These are phyloP conservation scores for Burhinus bistriatus DNA, from an alignment of 2,113 vertebrate genomes.

Conservation along the genomic window DNA sequence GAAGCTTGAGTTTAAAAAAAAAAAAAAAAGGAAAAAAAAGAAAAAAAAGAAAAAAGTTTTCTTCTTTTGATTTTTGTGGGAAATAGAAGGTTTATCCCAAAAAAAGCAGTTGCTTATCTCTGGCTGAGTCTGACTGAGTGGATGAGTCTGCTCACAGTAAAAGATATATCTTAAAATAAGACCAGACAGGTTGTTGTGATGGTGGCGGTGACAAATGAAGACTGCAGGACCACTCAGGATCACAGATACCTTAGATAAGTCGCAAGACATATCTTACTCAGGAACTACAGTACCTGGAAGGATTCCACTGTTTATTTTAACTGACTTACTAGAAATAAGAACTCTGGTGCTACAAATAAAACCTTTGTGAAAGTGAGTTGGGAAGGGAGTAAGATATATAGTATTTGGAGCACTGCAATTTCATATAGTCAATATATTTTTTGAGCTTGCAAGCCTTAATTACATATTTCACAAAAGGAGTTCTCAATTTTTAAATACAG, in stretches of 20 bases:
- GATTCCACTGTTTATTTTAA: slow-evolving; percentile 9
- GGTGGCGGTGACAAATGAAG: neutral
- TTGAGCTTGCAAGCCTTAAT: slow-evolving; percentile 19
- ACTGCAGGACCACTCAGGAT: neutral
- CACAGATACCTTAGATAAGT: neutral
- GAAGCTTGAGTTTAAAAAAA: neutral
- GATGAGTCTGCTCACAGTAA: neutral
- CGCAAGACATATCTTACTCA: neutral
- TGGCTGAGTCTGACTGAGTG: neutral
- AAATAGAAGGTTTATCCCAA: neutral
- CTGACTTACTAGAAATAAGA: neutral
- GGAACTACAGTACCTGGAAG: neutral
- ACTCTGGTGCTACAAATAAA: neutral
- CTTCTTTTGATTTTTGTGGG: neutral
- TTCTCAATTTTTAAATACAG: slow-evolving; percentile 29
- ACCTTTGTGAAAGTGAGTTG: neutral
- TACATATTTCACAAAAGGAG: slow-evolving; percentile 4
- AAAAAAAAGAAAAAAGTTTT: neutral
- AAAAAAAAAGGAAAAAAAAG: neutral
- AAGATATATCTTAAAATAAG: neutral
- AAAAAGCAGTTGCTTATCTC: neutral
- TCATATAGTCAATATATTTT: neutral
- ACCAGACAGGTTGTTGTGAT: neutral
- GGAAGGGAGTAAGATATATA: neutral
- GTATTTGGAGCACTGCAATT: neutral